These are phyloP conservation scores for Matsumurasca onukii DNA, from an alignment of 1,140 invertebrate genomes.

Conservation along the genomic window DNA sequence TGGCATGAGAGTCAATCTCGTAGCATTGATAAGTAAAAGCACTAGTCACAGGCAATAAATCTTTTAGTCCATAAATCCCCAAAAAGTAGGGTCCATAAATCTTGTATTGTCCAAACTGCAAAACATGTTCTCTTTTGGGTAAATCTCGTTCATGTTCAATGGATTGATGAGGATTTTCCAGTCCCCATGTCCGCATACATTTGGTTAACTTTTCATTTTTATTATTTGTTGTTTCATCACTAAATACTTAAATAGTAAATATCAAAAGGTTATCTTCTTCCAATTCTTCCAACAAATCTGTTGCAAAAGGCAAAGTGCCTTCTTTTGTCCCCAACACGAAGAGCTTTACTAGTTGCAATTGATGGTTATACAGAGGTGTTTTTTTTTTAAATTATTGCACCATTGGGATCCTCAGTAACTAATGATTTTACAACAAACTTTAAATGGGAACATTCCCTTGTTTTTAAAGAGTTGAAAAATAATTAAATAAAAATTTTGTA, in stretches of 20 bases:
- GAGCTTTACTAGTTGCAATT: constrained; percentile 19
- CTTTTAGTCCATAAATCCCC: too few relatives aligned
- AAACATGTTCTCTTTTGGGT: constrained; percentile 13
- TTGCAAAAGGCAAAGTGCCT: constrained; percentile 23
- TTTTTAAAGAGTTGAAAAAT: too few relatives aligned
- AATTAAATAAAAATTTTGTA: too few relatives aligned
- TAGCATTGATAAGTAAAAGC: constrained; percentile 32
- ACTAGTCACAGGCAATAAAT: constrained; percentile 15
- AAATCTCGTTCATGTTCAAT: constrained; percentile 30
- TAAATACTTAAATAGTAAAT: constrained; percentile 21
- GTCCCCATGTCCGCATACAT: constrained; percentile 27
- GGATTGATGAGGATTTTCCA: constrained; percentile 24
- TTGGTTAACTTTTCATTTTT: constrained; percentile 19
- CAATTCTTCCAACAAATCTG: constrained; percentile 17
- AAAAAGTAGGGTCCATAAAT: constrained; percentile 29
- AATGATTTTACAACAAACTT: too few relatives aligned
- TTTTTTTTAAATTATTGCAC: too few relatives aligned
- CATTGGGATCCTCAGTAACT: too few relatives aligned
- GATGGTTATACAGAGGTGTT: too few relatives aligned
- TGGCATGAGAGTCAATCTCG: constrained; percentile 7
- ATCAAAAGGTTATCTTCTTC: constrained; percentile 15
- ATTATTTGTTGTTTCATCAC: constrained; percentile 28
- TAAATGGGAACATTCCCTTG: too few relatives aligned
- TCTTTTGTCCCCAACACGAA: constrained; percentile 15
- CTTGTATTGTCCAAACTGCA: too few relatives aligned